These are phyloP conservation scores for human (Homo sapiens) DNA, from an alignment of 2,113 vertebrate genomes.

Conservation along the genomic window DNA sequence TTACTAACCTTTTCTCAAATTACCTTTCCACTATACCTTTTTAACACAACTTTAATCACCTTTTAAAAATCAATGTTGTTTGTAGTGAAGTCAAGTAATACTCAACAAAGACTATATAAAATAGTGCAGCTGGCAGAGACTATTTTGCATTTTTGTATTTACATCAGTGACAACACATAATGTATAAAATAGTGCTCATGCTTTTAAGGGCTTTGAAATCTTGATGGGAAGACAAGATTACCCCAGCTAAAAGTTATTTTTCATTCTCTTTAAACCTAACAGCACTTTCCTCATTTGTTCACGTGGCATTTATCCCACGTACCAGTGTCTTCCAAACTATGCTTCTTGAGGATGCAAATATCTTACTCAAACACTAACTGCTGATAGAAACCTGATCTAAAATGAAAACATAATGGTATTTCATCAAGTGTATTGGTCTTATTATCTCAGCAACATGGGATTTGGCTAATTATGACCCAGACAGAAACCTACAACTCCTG, in stretches of 20 bases:
- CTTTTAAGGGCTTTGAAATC: conserved; percentile 8
- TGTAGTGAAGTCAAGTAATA: not conserved
- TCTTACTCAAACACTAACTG: conserved; percentile 22
- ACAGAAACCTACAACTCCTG: conserved; percentile 31
- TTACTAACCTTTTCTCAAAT: not conserved
- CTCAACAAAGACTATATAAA: not conserved
- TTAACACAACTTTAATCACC: not conserved
- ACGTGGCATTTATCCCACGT: not conserved
- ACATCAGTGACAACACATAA: not conserved
- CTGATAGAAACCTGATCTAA: conserved; percentile 30
- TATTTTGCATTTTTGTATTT: conserved; percentile 26
- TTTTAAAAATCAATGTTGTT: not conserved
- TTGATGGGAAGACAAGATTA: conserved; percentile 17
- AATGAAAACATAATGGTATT: conserved; percentile 36
- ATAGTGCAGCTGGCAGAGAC: not conserved
- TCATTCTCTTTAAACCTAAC: conserved; percentile 31
- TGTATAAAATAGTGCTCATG: conserved; percentile 6
- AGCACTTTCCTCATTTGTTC: not conserved
- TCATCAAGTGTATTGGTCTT: not conserved
- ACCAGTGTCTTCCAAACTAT: not conserved
- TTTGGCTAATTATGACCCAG: conserved; percentile 33
- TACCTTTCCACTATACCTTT: not conserved
- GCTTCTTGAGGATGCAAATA: conserved; percentile 9
- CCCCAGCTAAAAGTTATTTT: not conserved
- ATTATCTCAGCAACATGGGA: not conserved